A percentile compares a stretch with the other conserved stretches of the same genome.
These are phyloP conservation scores for Antheraea mylitta DNA, from an alignment of 1,140 invertebrate genomes.

Conservation along the genomic window DNA sequence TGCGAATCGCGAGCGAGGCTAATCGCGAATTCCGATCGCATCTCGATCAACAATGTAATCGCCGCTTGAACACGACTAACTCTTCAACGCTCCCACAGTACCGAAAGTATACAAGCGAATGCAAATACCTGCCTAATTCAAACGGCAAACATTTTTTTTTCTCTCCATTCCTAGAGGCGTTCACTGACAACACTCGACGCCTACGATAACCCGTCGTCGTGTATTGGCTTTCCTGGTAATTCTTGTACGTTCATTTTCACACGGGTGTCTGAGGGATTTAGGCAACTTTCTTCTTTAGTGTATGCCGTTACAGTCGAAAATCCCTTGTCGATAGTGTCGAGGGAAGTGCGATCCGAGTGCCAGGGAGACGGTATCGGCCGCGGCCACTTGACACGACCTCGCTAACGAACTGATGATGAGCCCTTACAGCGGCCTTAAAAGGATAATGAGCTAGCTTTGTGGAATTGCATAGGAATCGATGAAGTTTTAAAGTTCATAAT, in stretches of 20 bases:
- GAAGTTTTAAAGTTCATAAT: no score
- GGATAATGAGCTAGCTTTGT: constrained; percentile 17
- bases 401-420: constrained; percentile 34
- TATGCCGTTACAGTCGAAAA: neutral
- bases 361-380: constrained; percentile 7
- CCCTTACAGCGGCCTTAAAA: constrained; percentile 22
- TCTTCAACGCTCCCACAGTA: neutral
- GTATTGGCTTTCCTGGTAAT: constrained; percentile 7
- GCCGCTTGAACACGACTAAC: neutral
- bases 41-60: neutral
- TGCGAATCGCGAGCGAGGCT: constrained; percentile 9
- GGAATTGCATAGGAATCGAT: neutral
- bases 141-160: constrained; percentile 11
- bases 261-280: no score
- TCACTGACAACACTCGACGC: constrained; percentile 14
- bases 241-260: neutral
- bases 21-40: constrained; percentile 15
- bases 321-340: neutral
- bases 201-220: constrained; percentile 1
- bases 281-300: no score
- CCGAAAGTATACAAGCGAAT: constrained; percentile 9
- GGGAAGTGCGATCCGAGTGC: neutral
- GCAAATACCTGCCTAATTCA: constrained; percentile 11
- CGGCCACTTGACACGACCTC: constrained; percentile 29
- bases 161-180: constrained; percentile 5